Conservation (phyloP, 2,888 invertebrate genomes). For the Rhorus exstirpatorius region DNA sequence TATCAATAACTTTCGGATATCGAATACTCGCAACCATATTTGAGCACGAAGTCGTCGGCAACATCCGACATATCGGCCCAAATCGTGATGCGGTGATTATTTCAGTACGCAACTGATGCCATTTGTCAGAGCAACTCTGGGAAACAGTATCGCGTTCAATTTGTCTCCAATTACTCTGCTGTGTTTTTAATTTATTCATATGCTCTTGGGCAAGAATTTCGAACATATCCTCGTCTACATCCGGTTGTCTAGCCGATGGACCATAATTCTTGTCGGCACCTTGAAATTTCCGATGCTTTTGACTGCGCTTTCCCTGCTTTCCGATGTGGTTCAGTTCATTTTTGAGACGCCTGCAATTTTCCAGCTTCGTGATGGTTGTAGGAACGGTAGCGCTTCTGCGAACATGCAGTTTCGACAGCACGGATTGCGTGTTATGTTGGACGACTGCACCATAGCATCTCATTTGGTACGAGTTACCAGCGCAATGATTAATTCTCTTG, state of each 20-base stretch:
- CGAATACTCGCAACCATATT: slow-evolving; percentile 59
- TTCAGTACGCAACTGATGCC: slow-evolving; percentile 38
- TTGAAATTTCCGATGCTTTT: not conserved
- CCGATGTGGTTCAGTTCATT: too few species aligned
- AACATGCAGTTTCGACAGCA: not conserved
- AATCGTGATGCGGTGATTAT: slow-evolving; percentile 69
- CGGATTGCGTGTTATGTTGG: not conserved
- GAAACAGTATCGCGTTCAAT: slow-evolving; percentile 41
- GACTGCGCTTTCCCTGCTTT: too few species aligned
- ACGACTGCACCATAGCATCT: not conserved
- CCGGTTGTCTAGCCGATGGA: slow-evolving; percentile 8
- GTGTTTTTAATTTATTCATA: slow-evolving; percentile 1
- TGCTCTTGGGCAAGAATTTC: slow-evolving; percentile 8
- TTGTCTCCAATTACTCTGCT: not conserved
- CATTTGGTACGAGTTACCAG: not conserved
- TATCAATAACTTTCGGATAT: slow-evolving; percentile 59
- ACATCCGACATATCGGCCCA: slow-evolving; percentile 61
- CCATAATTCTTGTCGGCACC: slow-evolving; percentile 25
- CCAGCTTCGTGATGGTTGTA: too few species aligned
- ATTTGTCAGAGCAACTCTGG: slow-evolving; percentile 10
- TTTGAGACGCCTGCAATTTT: not conserved
- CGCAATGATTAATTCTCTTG: not conserved
- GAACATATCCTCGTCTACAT: not conserved
- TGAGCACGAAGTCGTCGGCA: slow-evolving; percentile 53
- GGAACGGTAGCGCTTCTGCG: not conserved